Conservation (phyloP, 2,113 vertebrate species). For the Neodon shergylaensis region DNA sequence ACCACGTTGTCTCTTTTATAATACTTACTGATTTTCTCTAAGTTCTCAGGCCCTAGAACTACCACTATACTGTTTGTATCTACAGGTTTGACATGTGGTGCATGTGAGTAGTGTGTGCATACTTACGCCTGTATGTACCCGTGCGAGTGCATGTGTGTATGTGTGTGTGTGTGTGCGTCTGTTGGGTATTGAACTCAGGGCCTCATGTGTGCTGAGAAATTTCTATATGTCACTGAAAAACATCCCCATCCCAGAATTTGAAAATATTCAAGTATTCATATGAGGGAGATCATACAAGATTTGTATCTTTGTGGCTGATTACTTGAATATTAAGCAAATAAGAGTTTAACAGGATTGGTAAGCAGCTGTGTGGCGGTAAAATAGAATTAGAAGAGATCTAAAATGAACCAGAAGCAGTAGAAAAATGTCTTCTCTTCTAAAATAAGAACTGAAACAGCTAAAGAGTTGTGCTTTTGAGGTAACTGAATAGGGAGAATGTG, state of each 20-base stretch:
- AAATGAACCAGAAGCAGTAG: background rate
- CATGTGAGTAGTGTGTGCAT: background rate
- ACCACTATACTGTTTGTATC: background rate
- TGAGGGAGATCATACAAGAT: no score
- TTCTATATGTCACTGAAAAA: no score
- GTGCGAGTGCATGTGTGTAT: background rate
- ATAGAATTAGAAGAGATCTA: background rate
- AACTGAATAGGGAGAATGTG: background rate
- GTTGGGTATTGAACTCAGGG: background rate
- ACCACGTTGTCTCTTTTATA: background rate
- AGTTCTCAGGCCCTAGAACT: background rate
- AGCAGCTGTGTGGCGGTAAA: background rate
- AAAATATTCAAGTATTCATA: background rate
- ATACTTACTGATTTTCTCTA: background rate
- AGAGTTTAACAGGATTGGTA: background rate
- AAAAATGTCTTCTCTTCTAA: no score
- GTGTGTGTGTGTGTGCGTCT: background rate
- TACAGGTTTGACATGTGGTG: background rate
- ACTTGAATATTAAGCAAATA: background rate
- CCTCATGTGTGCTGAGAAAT: background rate
- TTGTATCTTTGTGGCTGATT: background rate
- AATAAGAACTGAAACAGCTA: no score
- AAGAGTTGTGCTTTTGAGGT: background rate
- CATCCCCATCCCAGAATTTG: background rate
- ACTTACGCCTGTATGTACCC: background rate